Conservation (phyloP, 2,888 invertebrate genomes). For the Sinohyriopsis cumingii region DNA sequence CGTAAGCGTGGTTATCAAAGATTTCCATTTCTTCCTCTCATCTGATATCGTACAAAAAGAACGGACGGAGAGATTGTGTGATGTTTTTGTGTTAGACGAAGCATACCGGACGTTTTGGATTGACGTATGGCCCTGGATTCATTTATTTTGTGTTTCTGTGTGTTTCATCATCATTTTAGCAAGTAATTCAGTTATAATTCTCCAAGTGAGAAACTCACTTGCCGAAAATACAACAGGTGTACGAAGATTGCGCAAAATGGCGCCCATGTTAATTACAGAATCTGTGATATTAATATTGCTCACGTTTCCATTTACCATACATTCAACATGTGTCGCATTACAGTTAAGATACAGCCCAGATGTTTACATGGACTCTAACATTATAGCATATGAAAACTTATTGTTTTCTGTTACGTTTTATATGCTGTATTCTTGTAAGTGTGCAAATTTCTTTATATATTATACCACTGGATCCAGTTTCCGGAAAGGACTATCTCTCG, state of each 20-base stretch:
- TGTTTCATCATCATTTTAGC: constrained; percentile 45
- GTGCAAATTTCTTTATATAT: constrained; percentile 56
- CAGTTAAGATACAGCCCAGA: constrained; percentile 32
- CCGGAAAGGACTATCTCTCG: constrained; percentile 36
- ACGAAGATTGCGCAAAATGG: constrained; percentile 39
- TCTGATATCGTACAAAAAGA: constrained; percentile 45
- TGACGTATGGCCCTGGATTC: constrained; percentile 53
- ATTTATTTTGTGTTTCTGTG: constrained; percentile 37
- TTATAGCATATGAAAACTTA: constrained; percentile 35
- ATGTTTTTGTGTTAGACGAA: constrained; percentile 35
- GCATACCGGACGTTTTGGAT: constrained; percentile 41
- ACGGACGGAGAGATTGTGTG: constrained; percentile 48
- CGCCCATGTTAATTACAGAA: constrained; percentile 53
- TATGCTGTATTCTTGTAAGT: constrained; percentile 56
- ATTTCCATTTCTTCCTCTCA: constrained; percentile 43
- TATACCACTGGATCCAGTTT: constrained; percentile 49
- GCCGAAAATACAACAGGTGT: constrained; percentile 20
- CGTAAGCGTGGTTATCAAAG: constrained; percentile 46
- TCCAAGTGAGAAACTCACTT: constrained; percentile 39
- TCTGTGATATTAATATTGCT: constrained; percentile 47
- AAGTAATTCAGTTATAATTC: constrained; percentile 50
- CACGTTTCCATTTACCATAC: constrained; percentile 54
- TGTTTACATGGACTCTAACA: constrained; percentile 31
- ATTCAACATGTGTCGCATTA: constrained; percentile 34
- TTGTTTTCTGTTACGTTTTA: constrained; percentile 55